phyloP scores from a whole-genome alignment of 2,797 vertebrate species.

The Enteromius anoplus region DNA sequence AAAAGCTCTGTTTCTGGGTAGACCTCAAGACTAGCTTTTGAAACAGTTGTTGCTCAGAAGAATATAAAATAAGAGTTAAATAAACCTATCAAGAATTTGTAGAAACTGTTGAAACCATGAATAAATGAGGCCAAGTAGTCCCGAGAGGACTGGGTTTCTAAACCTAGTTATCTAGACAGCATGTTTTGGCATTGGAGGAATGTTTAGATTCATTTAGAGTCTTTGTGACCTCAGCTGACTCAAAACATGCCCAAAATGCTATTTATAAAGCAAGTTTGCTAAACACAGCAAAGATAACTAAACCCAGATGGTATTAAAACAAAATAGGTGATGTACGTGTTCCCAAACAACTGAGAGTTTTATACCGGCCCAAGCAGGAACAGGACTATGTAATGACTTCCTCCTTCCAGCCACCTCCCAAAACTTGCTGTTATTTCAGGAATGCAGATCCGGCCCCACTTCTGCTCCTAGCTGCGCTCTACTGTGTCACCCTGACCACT shows the following conservation, averaged over 20 bases:
- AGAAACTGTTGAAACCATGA: background rate
- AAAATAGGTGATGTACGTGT: background rate
- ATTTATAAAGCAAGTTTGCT: background rate
- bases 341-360: background rate
- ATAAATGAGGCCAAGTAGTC: background rate
- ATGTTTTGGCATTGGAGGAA: background rate
- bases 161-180: background rate
- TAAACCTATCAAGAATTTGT: background rate
- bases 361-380: background rate
- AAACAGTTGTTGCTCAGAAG: background rate
- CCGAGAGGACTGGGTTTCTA: too few relatives aligned
- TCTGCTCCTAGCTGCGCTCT: constrained; percentile 14
- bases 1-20: constrained; percentile 15
- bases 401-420: constrained; percentile 45
- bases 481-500: constrained; percentile 27
- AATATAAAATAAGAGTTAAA: background rate
- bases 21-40: background rate
- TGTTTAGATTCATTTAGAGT: background rate
- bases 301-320: background rate
- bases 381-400: constrained; percentile 35
- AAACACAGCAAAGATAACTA: background rate
- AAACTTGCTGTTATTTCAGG: constrained; percentile 58
- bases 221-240: background rate
- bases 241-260: background rate
- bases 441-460: constrained; percentile 44